Evolutionary conservation across 2,888 invertebrate genomes (phyloP), one percentile per base, ranked within the genome.

Genomic region (Agrypnus murinus): DNA sequence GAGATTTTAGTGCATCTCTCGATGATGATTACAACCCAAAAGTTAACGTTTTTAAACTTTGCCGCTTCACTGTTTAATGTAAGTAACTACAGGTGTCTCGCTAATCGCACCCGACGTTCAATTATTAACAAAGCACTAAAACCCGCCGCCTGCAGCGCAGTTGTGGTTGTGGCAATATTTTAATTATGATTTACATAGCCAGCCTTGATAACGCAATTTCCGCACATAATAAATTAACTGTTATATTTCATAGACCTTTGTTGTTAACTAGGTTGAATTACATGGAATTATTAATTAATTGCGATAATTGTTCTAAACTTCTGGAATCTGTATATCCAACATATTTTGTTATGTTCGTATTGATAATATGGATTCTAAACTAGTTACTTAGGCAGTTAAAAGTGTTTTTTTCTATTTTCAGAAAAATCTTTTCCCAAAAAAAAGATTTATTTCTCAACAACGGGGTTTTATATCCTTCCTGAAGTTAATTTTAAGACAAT

Each of bases 91-190:
- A 80, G 81, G 79, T 81, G 80, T 81, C 81, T 79, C 79, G 79
- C 81, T 82, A 84, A 84, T 84, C 83, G 81, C 79, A 79, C 75
- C 79, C 81, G 84, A 84, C 83, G 80, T 82, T 84, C 82, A 83
- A 84, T 84, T 84, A 84, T 84, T 84, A 82, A 83, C 82, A 79
- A 79, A 82, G 81, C 81, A 81, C 81, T 83, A 82, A 81, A 80
- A 78, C 74, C 77, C 75, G 75, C 77, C 76, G 78, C 79, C 77
- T 79, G 77, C 77, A 77, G 75, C 80, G 73, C 75, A 78, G 80
- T 76, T 82, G 82, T 77, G 81, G 82, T 81, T 79, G 77, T 79
- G 78, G 80, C 81, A 77, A 81, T 82, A 83, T 83, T 83, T 82
- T 84, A 84, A 84, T 83, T 84, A 82, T 83, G 83, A 84, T 83